These are phyloP conservation scores for Diabrotica undecimpunctata DNA, from an alignment of 1,140 invertebrate species.

Conservation along the genomic window DNA sequence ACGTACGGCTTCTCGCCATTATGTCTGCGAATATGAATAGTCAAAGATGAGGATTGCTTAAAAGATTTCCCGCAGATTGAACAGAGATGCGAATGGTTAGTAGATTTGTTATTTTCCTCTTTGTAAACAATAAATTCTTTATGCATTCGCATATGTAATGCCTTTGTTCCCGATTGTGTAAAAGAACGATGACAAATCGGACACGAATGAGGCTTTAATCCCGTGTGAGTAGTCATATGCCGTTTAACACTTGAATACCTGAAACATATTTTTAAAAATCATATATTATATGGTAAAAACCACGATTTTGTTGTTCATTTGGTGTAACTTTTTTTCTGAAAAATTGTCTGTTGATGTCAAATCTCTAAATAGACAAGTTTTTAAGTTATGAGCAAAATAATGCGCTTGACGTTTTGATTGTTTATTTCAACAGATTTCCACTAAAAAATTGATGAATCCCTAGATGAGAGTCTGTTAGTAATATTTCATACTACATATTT, in stretches of 20 bases:
- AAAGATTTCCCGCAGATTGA: slow-evolving; percentile 30
- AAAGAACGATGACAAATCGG: slow-evolving; percentile 55
- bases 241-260: slow-evolving; percentile 36
- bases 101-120: slow-evolving; percentile 10
- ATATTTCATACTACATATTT: too few relatives aligned
- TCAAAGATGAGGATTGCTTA: slow-evolving; percentile 26
- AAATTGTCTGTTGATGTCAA: too few relatives aligned
- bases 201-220: slow-evolving; percentile 67
- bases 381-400: too few relatives aligned
- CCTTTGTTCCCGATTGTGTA: slow-evolving; percentile 55
- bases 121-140: slow-evolving; percentile 14
- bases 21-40: slow-evolving; percentile 30
- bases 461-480: too few relatives aligned
- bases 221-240: slow-evolving; percentile 59
- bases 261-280: slow-evolving; percentile 13
- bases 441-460: too few relatives aligned
- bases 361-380: too few relatives aligned
- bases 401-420: too few relatives aligned
- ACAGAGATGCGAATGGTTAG: slow-evolving; percentile 23
- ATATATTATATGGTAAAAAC: too few relatives aligned
- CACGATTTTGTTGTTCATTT: too few relatives aligned
- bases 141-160: slow-evolving; percentile 48
- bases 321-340: too few relatives aligned
- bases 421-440: too few relatives aligned
- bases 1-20: slow-evolving; percentile 25